phyloP scores from a whole-genome alignment of 2,797 vertebrate genomes.

The Gastrophryne carolinensis region DNA sequence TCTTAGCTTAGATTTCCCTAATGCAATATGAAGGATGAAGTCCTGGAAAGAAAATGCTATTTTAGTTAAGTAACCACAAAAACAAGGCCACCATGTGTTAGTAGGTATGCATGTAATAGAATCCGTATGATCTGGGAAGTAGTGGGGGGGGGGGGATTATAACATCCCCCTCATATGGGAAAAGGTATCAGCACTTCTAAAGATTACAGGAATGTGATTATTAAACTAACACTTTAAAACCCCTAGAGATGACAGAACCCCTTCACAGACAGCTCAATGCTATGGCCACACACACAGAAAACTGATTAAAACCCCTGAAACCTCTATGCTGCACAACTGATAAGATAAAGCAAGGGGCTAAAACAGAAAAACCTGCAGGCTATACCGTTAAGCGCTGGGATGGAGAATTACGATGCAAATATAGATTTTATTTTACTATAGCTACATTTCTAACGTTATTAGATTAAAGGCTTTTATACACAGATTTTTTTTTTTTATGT shows the following conservation, averaged over 20 bases:
- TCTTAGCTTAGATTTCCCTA: background rate
- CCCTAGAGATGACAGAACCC: conserved; percentile 1
- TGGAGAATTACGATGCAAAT: background rate
- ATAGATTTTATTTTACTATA: background rate
- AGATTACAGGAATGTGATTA: conserved; percentile 32
- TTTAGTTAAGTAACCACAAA: conserved; percentile 24
- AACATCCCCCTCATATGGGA: conserved; percentile 22
- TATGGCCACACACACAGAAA: conserved; percentile 31
- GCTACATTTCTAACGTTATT: background rate
- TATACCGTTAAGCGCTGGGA: background rate
- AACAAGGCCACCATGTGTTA: conserved; percentile 9
- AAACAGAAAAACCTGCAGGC: background rate
- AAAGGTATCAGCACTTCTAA: conserved; percentile 22
- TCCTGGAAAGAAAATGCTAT: conserved; percentile 24
- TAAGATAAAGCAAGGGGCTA: conserved; percentile 9
- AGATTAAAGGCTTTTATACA: background rate
- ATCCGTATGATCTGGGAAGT: conserved; percentile 18
- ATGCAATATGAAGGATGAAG: background rate
- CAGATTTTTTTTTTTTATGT: too few relatives aligned
- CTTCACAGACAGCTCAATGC: background rate
- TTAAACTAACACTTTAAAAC: conserved; percentile 23
- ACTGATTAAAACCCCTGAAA: conserved; percentile 1
- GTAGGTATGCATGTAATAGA: conserved; percentile 3
- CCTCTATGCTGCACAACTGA: too few relatives aligned
- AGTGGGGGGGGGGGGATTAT: conserved; percentile 18